Base-by-base conservation (phyloP, 2,888 invertebrate species). In the Drosophila engyochracea region DNA sequence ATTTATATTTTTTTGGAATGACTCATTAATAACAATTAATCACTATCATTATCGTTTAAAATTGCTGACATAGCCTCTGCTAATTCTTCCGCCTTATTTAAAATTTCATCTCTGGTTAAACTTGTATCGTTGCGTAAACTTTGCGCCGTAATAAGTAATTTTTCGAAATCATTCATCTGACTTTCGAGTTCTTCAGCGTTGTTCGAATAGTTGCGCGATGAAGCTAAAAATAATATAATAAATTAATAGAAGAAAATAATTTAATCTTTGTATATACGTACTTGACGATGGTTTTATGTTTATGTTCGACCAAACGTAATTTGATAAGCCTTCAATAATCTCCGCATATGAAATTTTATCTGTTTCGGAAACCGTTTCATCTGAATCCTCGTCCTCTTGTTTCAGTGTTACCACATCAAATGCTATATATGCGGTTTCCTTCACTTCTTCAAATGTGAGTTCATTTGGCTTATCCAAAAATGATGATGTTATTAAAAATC, bases 111-210 rank as follows among this genome's bases (percentile, higher is more conserved):
- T 41, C 85, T 74, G 0, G 70, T 72, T 39, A 85, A 68, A n/a
- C 63, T 69, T 2, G 82, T 76, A 37, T 89, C 73, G 19, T 65
- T 75, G 16, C 85, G 81, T 51, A 85, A 64, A n/a, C 47, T 85
- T 71, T 89, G 86, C 1, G 85, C 85, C 5, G 89, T 76, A 30
- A 85, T 81, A 4, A 85, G 65, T 28, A 85, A 59, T 7, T 89
- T 85, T 54, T 85, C 85, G 70, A 85, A 85, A 68, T 85, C 86
- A 70, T 82, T 86, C 3, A 85, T 30, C 41, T 85, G 81, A n/a
- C 37, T 78, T 59, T 85, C 85, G 44, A 85, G 33, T 12, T 85
- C 84, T 1, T 85, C 86, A 5, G 72, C 28, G 59, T 72, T 72
- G 33, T 57, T 73, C 1, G 75, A 71, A 22, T 68, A 49, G 1